Evolutionary conservation across 2,888 invertebrate species (phyloP).

Genomic region (Luffia ferchaultella): DNA sequence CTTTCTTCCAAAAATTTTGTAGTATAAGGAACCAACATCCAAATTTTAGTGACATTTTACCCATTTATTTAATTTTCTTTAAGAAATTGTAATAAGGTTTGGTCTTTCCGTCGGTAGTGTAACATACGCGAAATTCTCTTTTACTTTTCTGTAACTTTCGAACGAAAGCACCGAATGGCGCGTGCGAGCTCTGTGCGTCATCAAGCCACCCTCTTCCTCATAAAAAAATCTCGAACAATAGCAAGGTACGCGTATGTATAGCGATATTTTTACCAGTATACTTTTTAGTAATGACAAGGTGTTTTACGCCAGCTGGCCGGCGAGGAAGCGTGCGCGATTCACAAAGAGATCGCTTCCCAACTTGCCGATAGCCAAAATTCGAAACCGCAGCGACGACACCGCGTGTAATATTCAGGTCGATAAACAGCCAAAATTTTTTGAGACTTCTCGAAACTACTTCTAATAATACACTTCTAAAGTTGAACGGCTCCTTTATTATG

Average conservation of each 20-base stretch:
- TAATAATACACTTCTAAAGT: constrained; percentile 31
- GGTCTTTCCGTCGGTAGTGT: background rate
- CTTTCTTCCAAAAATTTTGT: too few relatives aligned
- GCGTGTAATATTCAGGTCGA: background rate
- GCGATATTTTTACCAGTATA: background rate
- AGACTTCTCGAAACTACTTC: constrained; percentile 23
- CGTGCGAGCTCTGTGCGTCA: constrained; percentile 27
- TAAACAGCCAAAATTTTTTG: constrained; percentile 15
- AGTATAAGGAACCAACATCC: too few relatives aligned
- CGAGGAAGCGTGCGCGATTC: constrained; percentile 37
- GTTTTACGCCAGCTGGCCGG: constrained; percentile 44
- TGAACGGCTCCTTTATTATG: constrained; percentile 42
- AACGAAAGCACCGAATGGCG: constrained; percentile 10
- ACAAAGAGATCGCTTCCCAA: constrained; percentile 26
- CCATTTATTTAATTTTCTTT: too few relatives aligned
- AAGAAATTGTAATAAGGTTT: too few relatives aligned
- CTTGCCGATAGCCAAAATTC: constrained; percentile 44
- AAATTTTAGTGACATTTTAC: too few relatives aligned
- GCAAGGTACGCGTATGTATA: background rate
- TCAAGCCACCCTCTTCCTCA: constrained; percentile 20
- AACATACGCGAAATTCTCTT: background rate
- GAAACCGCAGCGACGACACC: constrained; percentile 18
- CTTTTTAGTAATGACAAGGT: background rate
- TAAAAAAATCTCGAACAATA: constrained; percentile 38
- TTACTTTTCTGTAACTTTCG: background rate